Percentiles rank a stretch among this genome's conserved stretches.
Evolutionary conservation across 2,797 vertebrate species (phyloP).

Genomic region (Anguilla marmorata): DNA sequence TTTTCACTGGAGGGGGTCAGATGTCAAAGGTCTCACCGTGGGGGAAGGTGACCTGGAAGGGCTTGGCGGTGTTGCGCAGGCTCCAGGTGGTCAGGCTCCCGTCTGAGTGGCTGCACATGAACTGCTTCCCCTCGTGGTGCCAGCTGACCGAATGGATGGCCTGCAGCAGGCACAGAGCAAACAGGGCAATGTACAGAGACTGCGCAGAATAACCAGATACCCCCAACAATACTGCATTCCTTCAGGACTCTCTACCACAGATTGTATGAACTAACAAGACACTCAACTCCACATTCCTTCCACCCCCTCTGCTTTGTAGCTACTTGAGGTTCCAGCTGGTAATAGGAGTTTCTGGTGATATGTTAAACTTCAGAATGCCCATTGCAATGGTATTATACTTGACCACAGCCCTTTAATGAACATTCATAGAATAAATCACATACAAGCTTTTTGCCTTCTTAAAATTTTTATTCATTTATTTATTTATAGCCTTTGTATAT

Average conservation of each 20-base stretch:
- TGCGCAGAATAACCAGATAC: neutral
- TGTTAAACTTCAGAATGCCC: neutral
- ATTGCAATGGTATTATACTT: neutral
- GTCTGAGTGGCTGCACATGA: constrained; percentile 99
- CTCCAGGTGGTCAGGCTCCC: constrained; percentile 96
- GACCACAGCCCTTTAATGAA: neutral
- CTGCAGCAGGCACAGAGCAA: constrained; percentile 60
- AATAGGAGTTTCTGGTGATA: neutral
- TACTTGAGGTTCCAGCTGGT: neutral
- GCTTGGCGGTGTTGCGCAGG: constrained; percentile 89
- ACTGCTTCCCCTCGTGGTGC: constrained; percentile 98
- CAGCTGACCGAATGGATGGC: constrained; percentile 96
- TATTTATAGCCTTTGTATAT: neutral
- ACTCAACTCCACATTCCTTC: neutral
- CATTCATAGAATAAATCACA: neutral
- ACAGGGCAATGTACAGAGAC: neutral
- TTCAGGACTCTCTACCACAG: neutral
- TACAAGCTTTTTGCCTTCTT: neutral
- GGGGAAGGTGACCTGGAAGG: constrained; percentile 93
- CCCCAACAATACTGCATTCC: neutral
- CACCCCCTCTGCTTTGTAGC: neutral
- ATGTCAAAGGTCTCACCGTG: constrained; percentile 79
- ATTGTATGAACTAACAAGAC: neutral
- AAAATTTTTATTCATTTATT: neutral
- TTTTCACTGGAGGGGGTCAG: neutral